phyloP scores from a whole-genome alignment of 1,140 invertebrate species.

The Oncopodura yosiiana region DNA sequence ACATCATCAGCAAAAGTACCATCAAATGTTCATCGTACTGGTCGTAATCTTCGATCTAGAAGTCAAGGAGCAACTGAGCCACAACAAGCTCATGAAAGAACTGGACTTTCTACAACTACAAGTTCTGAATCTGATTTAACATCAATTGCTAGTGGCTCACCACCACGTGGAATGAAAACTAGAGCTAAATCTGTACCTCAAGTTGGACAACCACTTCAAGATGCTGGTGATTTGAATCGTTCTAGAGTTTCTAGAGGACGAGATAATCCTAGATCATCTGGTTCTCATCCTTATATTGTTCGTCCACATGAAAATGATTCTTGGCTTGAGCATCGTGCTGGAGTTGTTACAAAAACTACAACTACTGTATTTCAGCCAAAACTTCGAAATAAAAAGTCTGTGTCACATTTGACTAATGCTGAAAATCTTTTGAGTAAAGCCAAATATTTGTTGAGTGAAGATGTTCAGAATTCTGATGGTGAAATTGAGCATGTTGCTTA shows the following conservation, averaged over 20 bases:
- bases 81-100: background rate
- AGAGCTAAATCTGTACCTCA: slow-evolving; percentile 1
- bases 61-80: background rate
- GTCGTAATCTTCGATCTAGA: background rate
- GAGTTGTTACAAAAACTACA: slow-evolving; percentile 49
- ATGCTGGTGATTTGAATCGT: too few species aligned
- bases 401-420: slow-evolving; percentile 60
- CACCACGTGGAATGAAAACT: slow-evolving; percentile 59
- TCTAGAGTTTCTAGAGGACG: too few species aligned
- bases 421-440: slow-evolving; percentile 66
- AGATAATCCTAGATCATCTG: too few species aligned
- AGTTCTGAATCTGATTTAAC: slow-evolving; percentile 27
- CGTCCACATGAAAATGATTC: slow-evolving; percentile 58
- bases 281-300: too few species aligned
- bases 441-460: slow-evolving; percentile 84
- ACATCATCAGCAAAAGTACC: background rate
- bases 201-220: slow-evolving; percentile 3
- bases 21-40: background rate
- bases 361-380: slow-evolving; percentile 82
- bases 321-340: slow-evolving; percentile 84
- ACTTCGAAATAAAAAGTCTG: slow-evolving; percentile 69
- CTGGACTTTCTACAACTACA: slow-evolving; percentile 9
- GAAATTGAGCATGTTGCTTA: slow-evolving; percentile 85
- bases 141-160: slow-evolving; percentile 46
- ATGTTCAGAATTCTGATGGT: slow-evolving; percentile 80